Evolutionary conservation across 2,113 vertebrate genomes (phyloP).

Genomic region (Trematomus loennbergii): DNA sequence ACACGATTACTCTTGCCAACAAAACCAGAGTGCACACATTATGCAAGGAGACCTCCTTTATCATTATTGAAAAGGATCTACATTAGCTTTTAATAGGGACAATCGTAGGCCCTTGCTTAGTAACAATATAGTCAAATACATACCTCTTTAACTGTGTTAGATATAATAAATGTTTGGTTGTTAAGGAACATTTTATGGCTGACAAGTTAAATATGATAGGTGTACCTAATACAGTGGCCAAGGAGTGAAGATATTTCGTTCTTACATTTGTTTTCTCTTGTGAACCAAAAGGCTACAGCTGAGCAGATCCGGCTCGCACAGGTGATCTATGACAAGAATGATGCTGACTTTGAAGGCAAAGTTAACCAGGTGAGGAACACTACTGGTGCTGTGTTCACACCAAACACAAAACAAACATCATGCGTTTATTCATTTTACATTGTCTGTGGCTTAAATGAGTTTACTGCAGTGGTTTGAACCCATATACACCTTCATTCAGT

Average conservation of each 20-base stretch:
- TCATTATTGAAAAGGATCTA: neutral
- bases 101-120: neutral
- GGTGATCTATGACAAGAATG: slow-evolving; percentile 99
- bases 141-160: neutral
- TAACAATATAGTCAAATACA: neutral
- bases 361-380: slow-evolving; percentile 92
- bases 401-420: no score
- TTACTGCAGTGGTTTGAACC: no score
- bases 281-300: slow-evolving; percentile 88
- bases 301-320: slow-evolving; percentile 98
- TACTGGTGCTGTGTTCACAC: neutral
- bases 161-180: neutral
- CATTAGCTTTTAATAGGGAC: neutral
- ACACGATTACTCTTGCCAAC: neutral
- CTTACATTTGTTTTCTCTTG: neutral
- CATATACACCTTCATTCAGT: no score
- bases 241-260: neutral
- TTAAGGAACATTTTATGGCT: neutral
- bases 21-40: slow-evolving; percentile 26
- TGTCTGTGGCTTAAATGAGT: no score
- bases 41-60: neutral
- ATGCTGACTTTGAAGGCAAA: slow-evolving; percentile 98
- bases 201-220: neutral
- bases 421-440: no score
- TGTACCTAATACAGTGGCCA: neutral